Evolutionary conservation across 1,140 invertebrate species (phyloP), one percentile per base, ranked within the genome.

Genomic region (Brachionus plicatilis): DNA sequence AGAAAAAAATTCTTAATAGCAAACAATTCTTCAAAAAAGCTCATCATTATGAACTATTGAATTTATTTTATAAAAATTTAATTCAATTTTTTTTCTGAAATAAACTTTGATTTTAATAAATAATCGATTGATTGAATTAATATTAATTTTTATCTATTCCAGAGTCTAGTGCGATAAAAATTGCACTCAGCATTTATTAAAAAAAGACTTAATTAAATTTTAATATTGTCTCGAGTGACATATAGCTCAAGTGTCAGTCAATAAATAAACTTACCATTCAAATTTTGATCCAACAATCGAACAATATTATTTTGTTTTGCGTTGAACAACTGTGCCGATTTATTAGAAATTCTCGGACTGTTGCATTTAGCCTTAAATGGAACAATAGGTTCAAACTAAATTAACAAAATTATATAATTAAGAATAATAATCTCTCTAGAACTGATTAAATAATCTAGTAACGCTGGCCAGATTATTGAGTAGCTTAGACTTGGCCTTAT

Each of bases 301-400:
- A 72, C 41, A 43, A 72, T 72, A 17, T 72, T 43, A 11, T 41
- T 72, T 72, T 72, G 68, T 45, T 72, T 72, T 6, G 33, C n/a
- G 41, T 43, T 72, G 17, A 72, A 47, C 68, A 72, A 72, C 41
- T 72, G 68, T 43, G 11, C 33, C 29, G 68, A 72, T 68, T 68
- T 68, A 68, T 68, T 68, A 17, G 68, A 72, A 72, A 43, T 43
- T 43, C 11, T 72, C 41, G 68, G 68, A 72, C 68, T 72, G 41
- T 20, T 72, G 27, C 27, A 29, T 33, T 29, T 68, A 33, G 27
- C 66, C 66, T 68, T 33, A 68, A 68, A 68, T 68, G 33, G 33
- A 33, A 33, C 66, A 68, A 33, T 37, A 68, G 27, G 12, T 41
- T 17, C 12, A 68, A 41, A 68, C 12, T 33, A 41, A 68, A 41